A percentile compares a stretch with the other conserved stretches of the same genome.
These are phyloP conservation scores for Cyrtorhinus lividipennis DNA, from an alignment of 1,140 invertebrate genomes.

Conservation along the genomic window DNA sequence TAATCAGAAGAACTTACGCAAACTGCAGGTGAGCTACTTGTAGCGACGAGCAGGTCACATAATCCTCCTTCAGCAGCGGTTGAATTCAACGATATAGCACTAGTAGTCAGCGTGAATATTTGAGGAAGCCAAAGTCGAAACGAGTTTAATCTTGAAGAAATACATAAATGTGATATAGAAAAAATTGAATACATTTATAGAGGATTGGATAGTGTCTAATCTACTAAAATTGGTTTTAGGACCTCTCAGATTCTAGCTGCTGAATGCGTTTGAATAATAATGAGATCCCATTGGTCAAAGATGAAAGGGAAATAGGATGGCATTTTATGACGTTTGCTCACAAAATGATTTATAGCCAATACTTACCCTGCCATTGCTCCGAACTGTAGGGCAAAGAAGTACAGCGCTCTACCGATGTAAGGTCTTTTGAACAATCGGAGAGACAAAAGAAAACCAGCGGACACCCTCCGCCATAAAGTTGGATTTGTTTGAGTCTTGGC, in stretches of 20 bases:
- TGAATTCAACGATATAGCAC: not conserved
- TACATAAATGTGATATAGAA: too few species aligned
- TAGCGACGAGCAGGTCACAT: not conserved
- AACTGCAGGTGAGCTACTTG: not conserved
- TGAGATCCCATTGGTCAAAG: too few species aligned
- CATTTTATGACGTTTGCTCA: too few species aligned
- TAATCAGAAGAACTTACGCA: not conserved
- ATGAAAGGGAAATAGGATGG: too few species aligned
- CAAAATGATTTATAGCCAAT: too few species aligned
- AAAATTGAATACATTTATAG: too few species aligned
- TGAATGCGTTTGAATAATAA: too few species aligned
- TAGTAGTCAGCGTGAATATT: not conserved
- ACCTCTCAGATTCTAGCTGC: too few species aligned
- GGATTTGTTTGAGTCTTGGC: not conserved
- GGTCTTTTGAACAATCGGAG: not conserved
- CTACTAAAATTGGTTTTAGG: too few species aligned
- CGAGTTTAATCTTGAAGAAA: not conserved
- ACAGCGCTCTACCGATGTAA: not conserved
- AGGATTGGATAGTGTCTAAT: too few species aligned
- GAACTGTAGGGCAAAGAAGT: slow-evolving; percentile 7
- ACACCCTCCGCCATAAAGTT: not conserved
- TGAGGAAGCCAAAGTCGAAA: slow-evolving; percentile 7
- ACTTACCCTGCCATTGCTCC: slow-evolving; percentile 9
- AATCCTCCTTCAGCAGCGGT: not conserved
- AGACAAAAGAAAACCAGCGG: not conserved